Evolutionary conservation across 2,113 vertebrate genomes (phyloP).

Genomic region (Pseudopodoces humilis): DNA sequence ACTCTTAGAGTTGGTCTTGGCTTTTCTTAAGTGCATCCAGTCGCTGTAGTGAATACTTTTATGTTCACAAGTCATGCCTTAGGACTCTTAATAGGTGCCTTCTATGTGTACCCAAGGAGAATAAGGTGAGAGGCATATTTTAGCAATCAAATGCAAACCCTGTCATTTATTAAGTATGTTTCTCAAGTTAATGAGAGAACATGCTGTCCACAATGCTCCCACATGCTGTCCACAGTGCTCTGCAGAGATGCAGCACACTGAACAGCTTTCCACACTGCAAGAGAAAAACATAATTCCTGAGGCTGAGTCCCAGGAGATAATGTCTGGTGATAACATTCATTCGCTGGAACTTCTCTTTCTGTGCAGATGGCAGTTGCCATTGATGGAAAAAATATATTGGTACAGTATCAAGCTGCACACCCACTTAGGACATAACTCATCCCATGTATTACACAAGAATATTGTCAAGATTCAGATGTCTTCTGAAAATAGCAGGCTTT

Average conservation of each 20-base stretch:
- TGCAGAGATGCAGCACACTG: background rate
- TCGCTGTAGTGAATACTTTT: background rate
- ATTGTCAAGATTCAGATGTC: background rate
- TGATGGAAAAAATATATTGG: conserved; percentile 6
- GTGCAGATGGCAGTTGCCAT: conserved; percentile 25
- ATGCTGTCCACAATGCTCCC: background rate
- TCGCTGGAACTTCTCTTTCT: conserved; percentile 28
- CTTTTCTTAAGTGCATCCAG: background rate
- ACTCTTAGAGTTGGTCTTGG: background rate
- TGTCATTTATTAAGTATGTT: background rate
- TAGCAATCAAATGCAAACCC: background rate
- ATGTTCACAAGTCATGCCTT: background rate
- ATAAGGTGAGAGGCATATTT: background rate
- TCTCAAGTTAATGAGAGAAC: background rate
- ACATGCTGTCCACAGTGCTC: background rate
- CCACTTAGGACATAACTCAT: background rate
- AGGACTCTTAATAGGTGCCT: background rate
- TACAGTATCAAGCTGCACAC: background rate
- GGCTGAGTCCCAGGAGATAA: background rate
- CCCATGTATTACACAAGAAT: background rate
- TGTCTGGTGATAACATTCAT: conserved; percentile 53
- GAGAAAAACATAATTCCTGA: conserved; percentile 22
- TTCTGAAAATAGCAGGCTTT: background rate
- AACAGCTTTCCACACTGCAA: background rate
- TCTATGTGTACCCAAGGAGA: background rate